Evolutionary conservation across 1,140 invertebrate species (phyloP).

Genomic region (Pogonomyrmex californicus): DNA sequence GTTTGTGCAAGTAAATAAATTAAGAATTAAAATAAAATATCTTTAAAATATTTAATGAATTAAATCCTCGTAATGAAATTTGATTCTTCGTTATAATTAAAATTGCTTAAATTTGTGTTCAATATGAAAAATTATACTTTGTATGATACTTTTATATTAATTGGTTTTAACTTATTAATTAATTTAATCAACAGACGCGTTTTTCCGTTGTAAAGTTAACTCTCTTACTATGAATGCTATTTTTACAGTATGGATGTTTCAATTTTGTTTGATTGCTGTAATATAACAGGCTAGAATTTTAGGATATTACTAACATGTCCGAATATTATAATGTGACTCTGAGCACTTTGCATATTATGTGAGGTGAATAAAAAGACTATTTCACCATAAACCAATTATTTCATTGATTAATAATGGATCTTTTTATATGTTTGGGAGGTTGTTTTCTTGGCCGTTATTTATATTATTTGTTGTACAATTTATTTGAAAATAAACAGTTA

Average conservation of each 20-base stretch:
- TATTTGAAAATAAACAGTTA: constrained; percentile 30
- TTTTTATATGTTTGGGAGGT: constrained; percentile 90
- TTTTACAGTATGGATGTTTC: constrained; percentile 52
- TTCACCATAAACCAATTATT: constrained; percentile 85
- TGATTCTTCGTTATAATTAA: neutral
- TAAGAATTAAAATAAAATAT: constrained; percentile 29
- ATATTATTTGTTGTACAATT: constrained; percentile 68
- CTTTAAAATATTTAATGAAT: neutral
- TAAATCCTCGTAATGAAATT: neutral
- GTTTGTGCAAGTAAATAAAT: constrained; percentile 60
- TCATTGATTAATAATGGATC: constrained; percentile 86
- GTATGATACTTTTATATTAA: constrained; percentile 17
- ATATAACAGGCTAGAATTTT: constrained; percentile 58
- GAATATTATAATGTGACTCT: constrained; percentile 82
- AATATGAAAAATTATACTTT: constrained; percentile 14
- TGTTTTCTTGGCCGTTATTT: constrained; percentile 86
- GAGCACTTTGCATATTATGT: constrained; percentile 84
- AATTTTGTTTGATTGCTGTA: constrained; percentile 61
- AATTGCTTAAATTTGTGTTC: neutral
- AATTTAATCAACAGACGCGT: neutral
- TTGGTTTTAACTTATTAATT: constrained; percentile 26
- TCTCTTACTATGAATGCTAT: constrained; percentile 5
- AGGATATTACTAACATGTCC: constrained; percentile 74
- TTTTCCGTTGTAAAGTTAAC: constrained; percentile 28
- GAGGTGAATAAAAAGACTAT: constrained; percentile 86